Evolutionary conservation across 2,113 vertebrate species (phyloP), one percentile per base, ranked within the genome.

Genomic region (Nymphicus hollandicus): DNA sequence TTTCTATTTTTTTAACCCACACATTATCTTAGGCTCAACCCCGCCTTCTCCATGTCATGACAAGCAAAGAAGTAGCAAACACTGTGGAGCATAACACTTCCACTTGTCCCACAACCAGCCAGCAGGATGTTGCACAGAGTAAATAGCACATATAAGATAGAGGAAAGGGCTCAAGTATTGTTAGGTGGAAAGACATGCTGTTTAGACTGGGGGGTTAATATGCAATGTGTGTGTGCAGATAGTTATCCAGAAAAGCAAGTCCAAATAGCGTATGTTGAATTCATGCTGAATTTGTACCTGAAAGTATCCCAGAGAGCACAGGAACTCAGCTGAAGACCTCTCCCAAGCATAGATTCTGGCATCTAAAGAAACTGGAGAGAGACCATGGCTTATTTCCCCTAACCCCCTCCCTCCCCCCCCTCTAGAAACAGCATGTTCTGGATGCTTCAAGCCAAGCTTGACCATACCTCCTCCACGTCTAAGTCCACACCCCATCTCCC

Each of bases 1-100:
- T 84, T 91, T 92, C 72, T 84, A 37, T 93, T 84, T 93, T 83
- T 86, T 79, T 65, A 89, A 93, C 60, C 69, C 56, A 70, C 76
- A 83, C 24, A 46, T 35, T 44, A 89, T 28, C 52, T 76, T 29
- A 72, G 72, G 65, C 20, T 84, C 49, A 53, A 19, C 52, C 71
- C 52, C 0, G 0, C 78, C 60, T 84, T 74, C 69, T 74, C 83
- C 23, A 0, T 55, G 60, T 64, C 49, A 70, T 24, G 55, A 83
- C 35, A 83, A 89, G 66, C 1, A 0, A 23, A 76, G 47, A 86
- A 85, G 50, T 22, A 89, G 47, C 13, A 46, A 89, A 50, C 35
- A 50, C 17, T 13, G n/a, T 3, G 31, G 35, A 84, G 13, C 10
- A 1, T 13, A 61, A 61, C 35, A 37, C 31, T 88, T 93, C 83